Evolutionary conservation across 2,797 vertebrate genomes (phyloP), one percentile per base, ranked within the genome.

Genomic region (Coreius guichenoti): DNA sequence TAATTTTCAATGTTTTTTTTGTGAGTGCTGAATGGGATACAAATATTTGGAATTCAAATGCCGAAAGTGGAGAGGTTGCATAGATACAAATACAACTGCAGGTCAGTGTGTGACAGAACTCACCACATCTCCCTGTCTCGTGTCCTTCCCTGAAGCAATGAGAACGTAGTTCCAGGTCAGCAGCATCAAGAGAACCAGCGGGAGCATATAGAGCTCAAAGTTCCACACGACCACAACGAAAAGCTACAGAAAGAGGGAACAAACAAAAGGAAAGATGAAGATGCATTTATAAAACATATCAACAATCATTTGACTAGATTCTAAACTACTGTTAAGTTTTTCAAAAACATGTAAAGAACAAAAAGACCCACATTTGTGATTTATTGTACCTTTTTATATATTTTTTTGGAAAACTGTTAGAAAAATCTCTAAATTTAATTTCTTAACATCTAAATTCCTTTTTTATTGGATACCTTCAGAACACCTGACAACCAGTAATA

Each of bases 141-240:
- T 98, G 91, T 99, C 98, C 94, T 98, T 99, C 90, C 97, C 98
- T 76, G 97, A 97, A 84, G 94, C 87, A 61, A 98, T 97, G 93
- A 98, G 96, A 92, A 98, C 95, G 92, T 98, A 99, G 95, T 98
- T 98, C 98, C 97, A 99, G 86, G 93, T 96, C 94, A 99, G 90
- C 36, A 97, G 95, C 86, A 98, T 92, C 92, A 99, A 92, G 92
- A 99, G 91, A 86, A 94, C 94, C 93, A 99, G 92, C 8, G 98
- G 98, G 92, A 99, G 95, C 98, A 99, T 98, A 92, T 98, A 99
- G 92, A 99, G 95, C 93, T 99, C 98, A 93, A 99, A 99, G 96
- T 99, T 99, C 98, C 98, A 99, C 87, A 99, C 97, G 68, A 97
- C 95, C 83, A 98, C 90, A 87, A 99, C 95, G 91, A 99, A 99